A percentile compares a stretch with the other conserved stretches of the same genome.
Evolutionary conservation across 2,797 vertebrate genomes (phyloP).

Genomic region (Rhadinocentrus ornatus): DNA sequence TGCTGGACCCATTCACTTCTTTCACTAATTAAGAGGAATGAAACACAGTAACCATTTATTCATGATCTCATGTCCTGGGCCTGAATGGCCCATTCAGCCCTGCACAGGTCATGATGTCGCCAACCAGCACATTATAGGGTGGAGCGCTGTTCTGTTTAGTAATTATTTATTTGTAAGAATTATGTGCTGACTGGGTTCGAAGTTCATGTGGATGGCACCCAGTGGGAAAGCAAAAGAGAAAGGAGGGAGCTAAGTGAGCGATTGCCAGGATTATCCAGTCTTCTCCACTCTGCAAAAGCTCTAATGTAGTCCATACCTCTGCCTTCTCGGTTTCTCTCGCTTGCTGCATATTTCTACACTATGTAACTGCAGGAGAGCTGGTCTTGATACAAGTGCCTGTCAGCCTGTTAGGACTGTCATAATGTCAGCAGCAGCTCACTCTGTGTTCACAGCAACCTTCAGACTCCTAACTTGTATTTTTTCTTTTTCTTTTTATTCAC

Average conservation of each 20-base stretch:
- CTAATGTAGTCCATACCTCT: constrained; percentile 58
- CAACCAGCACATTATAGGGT: constrained; percentile 45
- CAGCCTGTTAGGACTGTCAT: constrained; percentile 55
- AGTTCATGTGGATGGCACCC: constrained; percentile 65
- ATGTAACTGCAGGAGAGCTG: constrained; percentile 44
- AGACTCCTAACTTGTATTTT: constrained; percentile 21
- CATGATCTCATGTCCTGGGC: constrained; percentile 44
- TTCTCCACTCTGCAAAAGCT: constrained; percentile 28
- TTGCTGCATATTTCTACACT: constrained; percentile 26
- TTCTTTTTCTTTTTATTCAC: constrained; percentile 3
- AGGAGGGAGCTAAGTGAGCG: constrained; percentile 21
- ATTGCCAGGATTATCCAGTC: constrained; percentile 56
- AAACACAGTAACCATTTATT: constrained; percentile 42
- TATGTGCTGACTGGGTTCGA: constrained; percentile 36
- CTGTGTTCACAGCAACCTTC: constrained; percentile 39
- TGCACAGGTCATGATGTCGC: constrained; percentile 19
- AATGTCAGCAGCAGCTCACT: constrained; percentile 55
- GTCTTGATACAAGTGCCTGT: constrained; percentile 44
- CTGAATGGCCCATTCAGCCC: constrained; percentile 49
- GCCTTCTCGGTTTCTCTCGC: constrained; percentile 21
- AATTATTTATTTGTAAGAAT: constrained; percentile 58
- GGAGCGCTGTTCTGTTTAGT: constrained; percentile 34
- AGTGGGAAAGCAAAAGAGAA: constrained; percentile 53
- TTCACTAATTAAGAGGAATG: constrained; percentile 42
- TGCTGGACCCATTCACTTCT: background rate